Evolutionary conservation across 2,113 vertebrate species (phyloP), one percentile per base, ranked within the genome.

Genomic region (Rallus limicola): DNA sequence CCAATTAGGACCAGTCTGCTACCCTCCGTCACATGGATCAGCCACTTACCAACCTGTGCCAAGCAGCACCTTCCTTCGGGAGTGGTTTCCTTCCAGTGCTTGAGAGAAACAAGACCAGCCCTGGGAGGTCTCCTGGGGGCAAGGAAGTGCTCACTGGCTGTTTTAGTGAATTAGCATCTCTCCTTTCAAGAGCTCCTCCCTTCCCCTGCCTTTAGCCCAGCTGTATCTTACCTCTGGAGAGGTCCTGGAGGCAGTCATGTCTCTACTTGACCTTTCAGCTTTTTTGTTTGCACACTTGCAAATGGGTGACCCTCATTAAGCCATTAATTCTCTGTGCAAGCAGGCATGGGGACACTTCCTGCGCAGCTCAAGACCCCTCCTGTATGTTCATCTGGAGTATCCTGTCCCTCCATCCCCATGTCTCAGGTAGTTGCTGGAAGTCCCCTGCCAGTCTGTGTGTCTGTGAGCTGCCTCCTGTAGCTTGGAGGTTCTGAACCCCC

Each of bases 1-100:
- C 82, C 93, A 86, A 65, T 90, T 81, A 88, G 80, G 92, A 44
- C 76, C 68, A 90, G 56, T 67, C 82, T 92, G 85, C 65, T 95
- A n/a, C 63, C 9, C 70, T 85, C 24, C 4, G 1, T 72, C 87
- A 23, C 74, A 33, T 11, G 46, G 75, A 93, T 15, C 76, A 82
- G 50, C 75, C 82, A 48, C 56, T 76, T 36, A 55, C 19, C 38
- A 23, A 14, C 34, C 53, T 1, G 14, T 59, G 76, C 56, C 71
- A 58, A 79, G 59, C 75, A 80, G 74, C 42, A 13, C 23, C 33
- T 77, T 74, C 44, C 53, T 56, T 38, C 63, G 12, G 4, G 9
- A 83, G 50, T 28, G 3, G 8, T 16, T 90, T 55, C 36, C 83
- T 72, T 80, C 25, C 63, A 44, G 77, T 1, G 26, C 33, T 53